These are phyloP conservation scores for Archips crataeganus DNA, from an alignment of 2,888 invertebrate species.

Conservation along the genomic window DNA sequence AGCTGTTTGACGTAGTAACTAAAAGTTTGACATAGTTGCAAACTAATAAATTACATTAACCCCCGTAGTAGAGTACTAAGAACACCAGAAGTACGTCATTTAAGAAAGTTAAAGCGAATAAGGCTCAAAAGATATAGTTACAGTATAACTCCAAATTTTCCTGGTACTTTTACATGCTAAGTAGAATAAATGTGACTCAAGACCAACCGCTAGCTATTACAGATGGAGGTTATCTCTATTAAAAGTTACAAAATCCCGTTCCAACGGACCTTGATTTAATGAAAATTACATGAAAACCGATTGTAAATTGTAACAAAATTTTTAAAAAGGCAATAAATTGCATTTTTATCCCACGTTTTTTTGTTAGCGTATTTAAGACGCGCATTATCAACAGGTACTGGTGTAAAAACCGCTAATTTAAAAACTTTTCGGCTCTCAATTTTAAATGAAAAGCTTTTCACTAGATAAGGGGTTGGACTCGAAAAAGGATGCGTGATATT, in stretches of 20 bases:
- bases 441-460: neutral
- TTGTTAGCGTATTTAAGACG: neutral
- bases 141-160: neutral
- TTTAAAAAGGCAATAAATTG: no score
- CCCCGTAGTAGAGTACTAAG: neutral
- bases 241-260: no score
- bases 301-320: no score
- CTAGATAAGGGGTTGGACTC: neutral
- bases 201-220: no score
- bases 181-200: no score
- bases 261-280: no score
- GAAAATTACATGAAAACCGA: no score
- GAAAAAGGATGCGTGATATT: neutral
- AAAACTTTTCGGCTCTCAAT: conserved; percentile 3
- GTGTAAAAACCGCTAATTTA: neutral
- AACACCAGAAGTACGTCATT: neutral
- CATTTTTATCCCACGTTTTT: neutral
- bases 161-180: no score
- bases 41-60: conserved; percentile 3
- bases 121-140: neutral
- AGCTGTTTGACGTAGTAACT: neutral
- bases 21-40: neutral
- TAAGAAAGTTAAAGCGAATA: conserved; percentile 5
- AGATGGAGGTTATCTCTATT: no score
- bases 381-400: neutral